phyloP scores from a whole-genome alignment of 2,888 invertebrate genomes.

The Ophonus ardosiacus region DNA sequence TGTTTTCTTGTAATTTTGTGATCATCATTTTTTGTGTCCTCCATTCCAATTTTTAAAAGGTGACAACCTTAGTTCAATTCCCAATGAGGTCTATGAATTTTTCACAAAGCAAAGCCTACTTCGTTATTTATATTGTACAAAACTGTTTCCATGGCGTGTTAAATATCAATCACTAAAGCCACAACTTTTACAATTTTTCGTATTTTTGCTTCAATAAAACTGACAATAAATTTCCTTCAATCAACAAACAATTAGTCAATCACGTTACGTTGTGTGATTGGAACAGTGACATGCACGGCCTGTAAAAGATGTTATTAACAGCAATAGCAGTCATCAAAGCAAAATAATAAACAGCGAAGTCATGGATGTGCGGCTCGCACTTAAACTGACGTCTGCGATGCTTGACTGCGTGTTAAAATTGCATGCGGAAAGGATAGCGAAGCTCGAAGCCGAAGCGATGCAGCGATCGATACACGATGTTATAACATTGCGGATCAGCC shows the following conservation, averaged over 20 bases:
- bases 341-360: conserved; percentile 11
- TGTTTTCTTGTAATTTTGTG: too few species aligned
- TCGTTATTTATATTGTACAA: too few species aligned
- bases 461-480: not conserved
- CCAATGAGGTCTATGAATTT: too few species aligned
- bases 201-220: not conserved
- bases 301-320: conserved; percentile 13
- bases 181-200: not conserved
- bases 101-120: too few species aligned
- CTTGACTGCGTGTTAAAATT: conserved; percentile 11
- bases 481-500: not conserved
- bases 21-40: too few species aligned
- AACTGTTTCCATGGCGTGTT: too few species aligned
- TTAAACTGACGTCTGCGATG: conserved; percentile 8
- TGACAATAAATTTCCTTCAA: not conserved
- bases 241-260: not conserved
- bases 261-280: not conserved
- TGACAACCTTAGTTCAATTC: too few species aligned
- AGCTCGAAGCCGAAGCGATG: not conserved
- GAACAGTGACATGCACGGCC: not conserved
- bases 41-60: too few species aligned
- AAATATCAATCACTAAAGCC: not conserved
- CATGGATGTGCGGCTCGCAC: not conserved
- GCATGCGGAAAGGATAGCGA: not conserved
- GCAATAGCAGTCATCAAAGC: not conserved